Base-by-base conservation (phyloP, 2,113 vertebrate genomes). In the Boleophthalmus pectinirostris region DNA sequence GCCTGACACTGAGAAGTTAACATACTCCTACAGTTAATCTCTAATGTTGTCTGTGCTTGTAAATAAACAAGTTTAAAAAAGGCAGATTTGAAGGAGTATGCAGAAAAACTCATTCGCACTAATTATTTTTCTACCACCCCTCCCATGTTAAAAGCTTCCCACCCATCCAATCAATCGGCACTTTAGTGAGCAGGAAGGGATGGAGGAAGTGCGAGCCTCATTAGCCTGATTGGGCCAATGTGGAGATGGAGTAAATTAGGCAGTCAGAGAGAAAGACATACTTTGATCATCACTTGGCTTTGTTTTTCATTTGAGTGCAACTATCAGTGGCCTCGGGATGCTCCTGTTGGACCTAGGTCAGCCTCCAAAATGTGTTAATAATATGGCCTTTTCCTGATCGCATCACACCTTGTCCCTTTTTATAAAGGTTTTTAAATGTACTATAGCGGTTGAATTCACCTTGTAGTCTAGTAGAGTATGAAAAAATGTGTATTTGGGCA, bases 51-150 rank as follows among this genome's bases (percentile, higher is more conserved):
- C 70, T 35, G 53, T 68, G 78, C 87, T 87, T 72, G 90, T 92
- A 92, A 93, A 92, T 91, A 90, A 89, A 90, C 63, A 10, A 67
- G 75, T 81, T 33, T 81, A 79, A 81, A 87, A 76, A 58, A 58
- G 56, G 66, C 74, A 56, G 88, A 90, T 90, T 70, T 82, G 86
- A 82, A 81, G 68, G 87, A 90, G 89, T 92, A 88, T 83, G 91
- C 91, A 92, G 77, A 92, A 92, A 91, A 91, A 80, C 87, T 86
- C 88, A 86, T 90, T 91, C 68, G 63, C 85, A 81, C 86, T 91
- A 93, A 92, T 92, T 91, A 91, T 90, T 92, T 90, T 75, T 87
- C 87, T 90, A 82, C 89, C 88, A 86, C 86, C 87, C 87, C 91
- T 87, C 89, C 87, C 85, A 84, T 79, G 85, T 90, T 92, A 91